phyloP scores from a whole-genome alignment of 2,888 invertebrate genomes.

The Polydrusus pterygomalis region DNA sequence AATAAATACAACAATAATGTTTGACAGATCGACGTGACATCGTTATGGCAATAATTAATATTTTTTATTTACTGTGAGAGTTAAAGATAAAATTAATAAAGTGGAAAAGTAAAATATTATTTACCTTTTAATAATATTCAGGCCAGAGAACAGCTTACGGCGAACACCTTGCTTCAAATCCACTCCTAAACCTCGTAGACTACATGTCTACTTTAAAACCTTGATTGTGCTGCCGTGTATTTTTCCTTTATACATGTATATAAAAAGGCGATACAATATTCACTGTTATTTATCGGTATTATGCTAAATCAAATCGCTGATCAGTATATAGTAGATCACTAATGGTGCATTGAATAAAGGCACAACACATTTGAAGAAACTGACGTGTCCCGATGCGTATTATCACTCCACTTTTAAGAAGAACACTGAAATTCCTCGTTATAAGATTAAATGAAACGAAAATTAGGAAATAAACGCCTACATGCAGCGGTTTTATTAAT shows the following conservation, averaged over 20 bases:
- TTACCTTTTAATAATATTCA: constrained; percentile 40
- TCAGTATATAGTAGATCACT: neutral
- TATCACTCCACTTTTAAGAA: constrained; percentile 29
- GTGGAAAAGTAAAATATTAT: constrained; percentile 6
- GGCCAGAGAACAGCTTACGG: constrained; percentile 36
- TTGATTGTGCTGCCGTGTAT: constrained; percentile 38
- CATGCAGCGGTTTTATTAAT: constrained; percentile 49
- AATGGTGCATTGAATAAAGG: neutral
- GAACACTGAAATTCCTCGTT: constrained; percentile 49
- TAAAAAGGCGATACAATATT: neutral
- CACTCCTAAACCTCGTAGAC: constrained; percentile 47
- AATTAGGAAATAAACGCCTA: constrained; percentile 56
- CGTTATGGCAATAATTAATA: no score
- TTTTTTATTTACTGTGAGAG: no score
- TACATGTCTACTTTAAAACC: constrained; percentile 53
- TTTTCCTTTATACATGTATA: constrained; percentile 34
- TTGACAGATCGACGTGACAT: neutral
- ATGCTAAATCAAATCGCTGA: neutral
- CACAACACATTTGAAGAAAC: neutral
- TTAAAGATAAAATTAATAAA: constrained; percentile 4
- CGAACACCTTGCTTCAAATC: constrained; percentile 28
- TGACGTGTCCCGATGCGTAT: constrained; percentile 2
- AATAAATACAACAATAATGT: no score
- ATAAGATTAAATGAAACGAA: constrained; percentile 40
- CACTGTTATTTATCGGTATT: constrained; percentile 27